phyloP scores from a whole-genome alignment of 2,113 vertebrate species.

The Anhinga anhinga region DNA sequence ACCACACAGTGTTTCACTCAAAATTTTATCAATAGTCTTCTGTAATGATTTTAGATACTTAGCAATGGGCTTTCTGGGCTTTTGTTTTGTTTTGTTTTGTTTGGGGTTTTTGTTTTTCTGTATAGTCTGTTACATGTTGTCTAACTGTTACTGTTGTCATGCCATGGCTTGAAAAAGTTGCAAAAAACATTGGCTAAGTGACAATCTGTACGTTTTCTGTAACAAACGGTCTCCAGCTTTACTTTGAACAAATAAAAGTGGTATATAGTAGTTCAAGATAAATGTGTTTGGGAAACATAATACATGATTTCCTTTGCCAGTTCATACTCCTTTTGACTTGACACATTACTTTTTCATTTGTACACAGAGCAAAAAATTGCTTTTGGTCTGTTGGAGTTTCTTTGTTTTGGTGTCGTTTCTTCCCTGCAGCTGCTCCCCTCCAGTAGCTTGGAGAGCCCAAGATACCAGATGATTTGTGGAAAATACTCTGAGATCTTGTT shows the following conservation, averaged over 20 bases:
- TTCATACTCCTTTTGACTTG: not conserved
- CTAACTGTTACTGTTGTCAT: rapidly evolving
- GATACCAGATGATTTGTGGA: constrained; percentile 40
- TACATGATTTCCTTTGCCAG: not conserved
- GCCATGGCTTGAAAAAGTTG: not conserved
- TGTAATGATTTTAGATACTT: not conserved
- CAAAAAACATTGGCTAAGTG: not conserved
- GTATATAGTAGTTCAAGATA: not conserved
- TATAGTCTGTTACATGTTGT: not conserved
- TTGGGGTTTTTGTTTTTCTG: not conserved
- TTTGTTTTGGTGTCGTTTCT: constrained; percentile 57
- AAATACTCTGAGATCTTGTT: constrained; percentile 41
- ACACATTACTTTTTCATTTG: not conserved
- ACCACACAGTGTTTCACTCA: not conserved
- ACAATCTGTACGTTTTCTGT: not conserved
- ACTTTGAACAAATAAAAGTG: not conserved
- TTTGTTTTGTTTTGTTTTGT: not conserved
- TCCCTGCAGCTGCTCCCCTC: constrained; percentile 63
- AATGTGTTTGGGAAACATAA: not conserved
- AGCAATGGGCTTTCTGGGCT: not conserved
- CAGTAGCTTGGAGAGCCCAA: constrained; percentile 19
- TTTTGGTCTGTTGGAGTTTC: constrained; percentile 11
- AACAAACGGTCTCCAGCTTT: not conserved
- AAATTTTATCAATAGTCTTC: not conserved
- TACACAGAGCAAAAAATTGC: not conserved